Percentiles rank a stretch among this genome's conserved stretches.
These are phyloP conservation scores for Drosophila subpulchrella DNA, from an alignment of 1,140 invertebrate species.

Conservation along the genomic window DNA sequence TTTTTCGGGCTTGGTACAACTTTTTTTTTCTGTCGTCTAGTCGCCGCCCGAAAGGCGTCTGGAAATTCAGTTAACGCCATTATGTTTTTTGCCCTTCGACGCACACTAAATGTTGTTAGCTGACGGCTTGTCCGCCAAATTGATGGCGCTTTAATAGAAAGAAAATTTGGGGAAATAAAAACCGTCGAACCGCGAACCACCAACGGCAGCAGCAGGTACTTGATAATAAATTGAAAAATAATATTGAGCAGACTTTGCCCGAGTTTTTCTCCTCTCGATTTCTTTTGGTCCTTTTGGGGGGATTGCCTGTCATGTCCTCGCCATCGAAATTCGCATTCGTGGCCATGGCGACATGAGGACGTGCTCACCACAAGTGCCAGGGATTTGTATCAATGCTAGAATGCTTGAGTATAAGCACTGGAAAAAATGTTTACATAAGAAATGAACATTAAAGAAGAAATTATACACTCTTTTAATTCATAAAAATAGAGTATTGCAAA, in stretches of 20 bases:
- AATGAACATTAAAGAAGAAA: not conserved
- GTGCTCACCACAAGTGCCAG: slow-evolving; percentile 41
- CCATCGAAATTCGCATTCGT: slow-evolving; percentile 17
- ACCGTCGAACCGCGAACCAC: slow-evolving; percentile 46
- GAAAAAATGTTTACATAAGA: not conserved
- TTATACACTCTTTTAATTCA: not conserved
- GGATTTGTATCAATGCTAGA: slow-evolving; percentile 37
- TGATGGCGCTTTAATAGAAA: slow-evolving; percentile 72
- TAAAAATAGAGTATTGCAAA: too few species aligned
- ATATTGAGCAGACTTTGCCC: slow-evolving; percentile 69
- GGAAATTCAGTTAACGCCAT: slow-evolving; percentile 58
- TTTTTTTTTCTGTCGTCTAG: slow-evolving; percentile 14
- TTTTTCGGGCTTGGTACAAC: not conserved
- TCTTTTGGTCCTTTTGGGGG: slow-evolving; percentile 11
- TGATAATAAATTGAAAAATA: slow-evolving; percentile 79
- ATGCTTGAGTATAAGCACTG: slow-evolving; percentile 2
- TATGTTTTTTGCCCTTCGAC: slow-evolving; percentile 48
- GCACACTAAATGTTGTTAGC: slow-evolving; percentile 44
- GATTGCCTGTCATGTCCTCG: slow-evolving; percentile 37
- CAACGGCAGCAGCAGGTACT: slow-evolving; percentile 55
- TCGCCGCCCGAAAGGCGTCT: slow-evolving; percentile 36
- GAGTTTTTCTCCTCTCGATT: slow-evolving; percentile 14
- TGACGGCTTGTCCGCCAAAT: slow-evolving; percentile 53
- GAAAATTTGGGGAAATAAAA: slow-evolving; percentile 60
- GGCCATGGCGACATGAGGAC: slow-evolving; percentile 37